phyloP scores from a whole-genome alignment of 2,888 invertebrate genomes.

The Amiota communis region DNA sequence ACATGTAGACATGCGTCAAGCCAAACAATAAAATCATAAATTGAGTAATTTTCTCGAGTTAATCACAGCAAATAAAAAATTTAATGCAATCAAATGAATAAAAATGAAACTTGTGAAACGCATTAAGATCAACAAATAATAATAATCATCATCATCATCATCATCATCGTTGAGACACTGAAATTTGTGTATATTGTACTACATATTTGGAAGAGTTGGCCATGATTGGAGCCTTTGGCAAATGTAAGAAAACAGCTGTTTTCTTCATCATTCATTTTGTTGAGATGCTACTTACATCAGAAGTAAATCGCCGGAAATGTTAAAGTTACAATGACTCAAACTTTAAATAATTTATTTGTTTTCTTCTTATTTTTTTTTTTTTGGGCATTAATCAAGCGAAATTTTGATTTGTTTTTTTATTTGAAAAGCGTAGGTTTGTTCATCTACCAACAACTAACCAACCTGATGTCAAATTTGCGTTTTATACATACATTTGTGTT shows the following conservation, averaged over 20 bases:
- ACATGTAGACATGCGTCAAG: too few species aligned
- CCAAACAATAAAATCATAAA: not conserved
- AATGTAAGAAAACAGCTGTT: too few species aligned
- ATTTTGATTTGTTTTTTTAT: not conserved
- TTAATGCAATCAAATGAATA: constrained; percentile 1
- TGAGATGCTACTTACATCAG: constrained; percentile 46
- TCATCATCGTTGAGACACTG: too few species aligned
- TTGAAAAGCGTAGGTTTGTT: not conserved
- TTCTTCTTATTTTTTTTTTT: not conserved
- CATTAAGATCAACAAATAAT: too few species aligned
- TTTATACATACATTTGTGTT: not conserved
- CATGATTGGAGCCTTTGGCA: too few species aligned
- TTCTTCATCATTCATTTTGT: not conserved
- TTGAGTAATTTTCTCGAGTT: constrained; percentile 7
- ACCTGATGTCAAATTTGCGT: constrained; percentile 2
- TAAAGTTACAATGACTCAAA: too few species aligned
- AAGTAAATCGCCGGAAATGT: constrained; percentile 48
- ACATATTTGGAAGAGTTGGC: too few species aligned
- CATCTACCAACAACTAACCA: not conserved
- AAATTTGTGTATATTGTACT: too few species aligned
- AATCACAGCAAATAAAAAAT: not conserved
- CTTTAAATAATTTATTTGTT: not conserved
- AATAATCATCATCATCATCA: too few species aligned
- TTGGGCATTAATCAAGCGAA: constrained; percentile 1
- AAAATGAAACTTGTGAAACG: not conserved